Evolutionary conservation across 2,888 invertebrate genomes (phyloP).

Genomic region (Pollenia angustigena): DNA sequence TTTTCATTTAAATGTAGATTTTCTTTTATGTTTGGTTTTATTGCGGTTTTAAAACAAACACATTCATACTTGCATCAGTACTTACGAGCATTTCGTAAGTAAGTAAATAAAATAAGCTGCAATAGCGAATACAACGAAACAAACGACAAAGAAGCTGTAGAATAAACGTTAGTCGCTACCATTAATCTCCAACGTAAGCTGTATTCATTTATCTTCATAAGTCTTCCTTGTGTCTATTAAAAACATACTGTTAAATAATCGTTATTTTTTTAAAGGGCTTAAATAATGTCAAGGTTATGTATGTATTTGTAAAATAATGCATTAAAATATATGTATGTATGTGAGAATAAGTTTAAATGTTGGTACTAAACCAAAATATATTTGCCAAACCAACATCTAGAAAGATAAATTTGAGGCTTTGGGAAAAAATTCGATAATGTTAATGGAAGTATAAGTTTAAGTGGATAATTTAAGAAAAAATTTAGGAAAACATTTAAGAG

Average conservation of each 20-base stretch:
- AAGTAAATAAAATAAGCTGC: slow-evolving; percentile 42
- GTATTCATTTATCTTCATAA: slow-evolving; percentile 72
- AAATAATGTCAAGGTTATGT: slow-evolving; percentile 64
- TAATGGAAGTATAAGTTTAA: too few relatives aligned
- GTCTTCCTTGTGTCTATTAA: slow-evolving; percentile 68
- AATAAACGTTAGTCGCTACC: slow-evolving; percentile 68
- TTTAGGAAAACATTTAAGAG: too few relatives aligned
- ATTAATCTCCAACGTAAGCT: slow-evolving; percentile 71
- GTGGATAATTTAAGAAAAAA: too few relatives aligned
- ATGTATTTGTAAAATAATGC: slow-evolving; percentile 35
- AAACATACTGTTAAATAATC: slow-evolving; percentile 63
- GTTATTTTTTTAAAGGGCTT: slow-evolving; percentile 61
- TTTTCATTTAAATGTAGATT: slow-evolving; percentile 49
- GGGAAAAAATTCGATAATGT: neutral
- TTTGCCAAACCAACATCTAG: neutral
- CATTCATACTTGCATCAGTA: neutral
- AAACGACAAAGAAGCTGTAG: neutral
- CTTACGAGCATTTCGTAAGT: neutral
- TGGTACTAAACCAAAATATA: neutral
- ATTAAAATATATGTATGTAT: neutral
- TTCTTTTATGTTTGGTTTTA: slow-evolving; percentile 36
- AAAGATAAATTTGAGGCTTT: neutral
- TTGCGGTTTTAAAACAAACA: slow-evolving; percentile 43
- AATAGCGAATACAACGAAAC: slow-evolving; percentile 24
- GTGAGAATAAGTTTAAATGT: neutral